Percentiles rank a stretch among this genome's conserved stretches.
Conservation (phyloP, 2,888 invertebrate genomes). For the Odontocerum albicorne region DNA sequence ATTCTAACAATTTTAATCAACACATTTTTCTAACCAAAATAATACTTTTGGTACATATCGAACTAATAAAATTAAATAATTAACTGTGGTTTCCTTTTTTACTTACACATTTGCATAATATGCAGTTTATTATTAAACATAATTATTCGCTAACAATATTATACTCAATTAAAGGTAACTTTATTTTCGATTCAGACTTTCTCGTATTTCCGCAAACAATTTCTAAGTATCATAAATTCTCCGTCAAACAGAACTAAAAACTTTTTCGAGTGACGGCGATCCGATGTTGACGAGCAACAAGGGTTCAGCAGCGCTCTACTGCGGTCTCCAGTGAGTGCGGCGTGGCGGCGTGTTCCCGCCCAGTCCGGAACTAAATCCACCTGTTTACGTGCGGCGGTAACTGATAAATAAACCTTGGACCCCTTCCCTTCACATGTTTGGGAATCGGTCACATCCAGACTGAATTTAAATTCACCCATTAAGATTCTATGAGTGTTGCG, state of each 20-base stretch:
- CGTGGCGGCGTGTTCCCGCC: too few species aligned
- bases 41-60: too few species aligned
- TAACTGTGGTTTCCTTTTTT: too few species aligned
- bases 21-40: too few species aligned
- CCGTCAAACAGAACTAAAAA: background rate
- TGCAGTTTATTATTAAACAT: too few species aligned
- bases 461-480: slow-evolving; percentile 32
- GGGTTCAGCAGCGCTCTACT: background rate
- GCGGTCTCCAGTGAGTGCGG: too few species aligned
- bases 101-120: too few species aligned
- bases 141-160: too few species aligned
- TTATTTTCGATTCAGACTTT: too few species aligned
- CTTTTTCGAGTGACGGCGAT: background rate
- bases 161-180: too few species aligned
- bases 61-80: too few species aligned
- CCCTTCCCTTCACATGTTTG: slow-evolving; percentile 5
- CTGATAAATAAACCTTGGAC: slow-evolving; percentile 17
- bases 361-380: slow-evolving; percentile 3
- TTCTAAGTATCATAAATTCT: background rate
- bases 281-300: background rate
- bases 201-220: background rate
- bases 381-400: slow-evolving; percentile 8
- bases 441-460: slow-evolving; percentile 21
- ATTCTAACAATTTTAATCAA: too few species aligned
- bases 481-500: slow-evolving; percentile 25